Conservation (phyloP, 35 echinoderm and acorn worm genomes). For the Apostichopus parvimensis region DNA sequence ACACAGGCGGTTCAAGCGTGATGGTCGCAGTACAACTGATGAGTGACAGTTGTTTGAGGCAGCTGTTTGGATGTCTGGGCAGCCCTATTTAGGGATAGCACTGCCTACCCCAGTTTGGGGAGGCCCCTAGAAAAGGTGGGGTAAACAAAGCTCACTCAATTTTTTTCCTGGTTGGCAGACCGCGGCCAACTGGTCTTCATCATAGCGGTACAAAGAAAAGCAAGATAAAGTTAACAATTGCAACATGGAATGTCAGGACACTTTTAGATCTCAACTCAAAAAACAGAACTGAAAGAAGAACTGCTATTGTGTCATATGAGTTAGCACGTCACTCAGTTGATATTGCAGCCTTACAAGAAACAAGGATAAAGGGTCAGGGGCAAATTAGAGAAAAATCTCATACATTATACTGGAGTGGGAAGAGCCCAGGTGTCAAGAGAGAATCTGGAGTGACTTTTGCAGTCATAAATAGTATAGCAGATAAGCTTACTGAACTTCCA, state of each 20-base stretch:
- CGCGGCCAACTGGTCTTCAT: constrained; percentile 34
- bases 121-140: constrained; percentile 42
- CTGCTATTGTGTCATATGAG: constrained; percentile 2
- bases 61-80: constrained; percentile 43
- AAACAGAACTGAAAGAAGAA: constrained; percentile 22
- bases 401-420: constrained; percentile 51
- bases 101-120: constrained; percentile 37
- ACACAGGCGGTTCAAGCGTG: background rate
- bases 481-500: constrained; percentile 21
- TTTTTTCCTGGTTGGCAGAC: constrained; percentile 35
- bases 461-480: constrained; percentile 22
- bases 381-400: constrained; percentile 40
- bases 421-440: background rate
- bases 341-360: constrained; percentile 69
- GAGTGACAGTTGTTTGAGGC: background rate
- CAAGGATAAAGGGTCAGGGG: constrained; percentile 46
- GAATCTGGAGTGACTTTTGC: constrained; percentile 51
- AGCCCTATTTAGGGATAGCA: constrained; percentile 53
- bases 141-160: constrained; percentile 36
- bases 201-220: constrained; percentile 38
- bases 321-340: constrained; percentile 42
- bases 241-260: constrained; percentile 61
- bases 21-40: background rate
- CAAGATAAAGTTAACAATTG: constrained; percentile 23
- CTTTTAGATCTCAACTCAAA: too few species aligned